A percentile compares a stretch with the other conserved stretches of the same genome.
phyloP scores from a whole-genome alignment of 2,888 invertebrate genomes.

The Hydroisotoma schaefferi region DNA sequence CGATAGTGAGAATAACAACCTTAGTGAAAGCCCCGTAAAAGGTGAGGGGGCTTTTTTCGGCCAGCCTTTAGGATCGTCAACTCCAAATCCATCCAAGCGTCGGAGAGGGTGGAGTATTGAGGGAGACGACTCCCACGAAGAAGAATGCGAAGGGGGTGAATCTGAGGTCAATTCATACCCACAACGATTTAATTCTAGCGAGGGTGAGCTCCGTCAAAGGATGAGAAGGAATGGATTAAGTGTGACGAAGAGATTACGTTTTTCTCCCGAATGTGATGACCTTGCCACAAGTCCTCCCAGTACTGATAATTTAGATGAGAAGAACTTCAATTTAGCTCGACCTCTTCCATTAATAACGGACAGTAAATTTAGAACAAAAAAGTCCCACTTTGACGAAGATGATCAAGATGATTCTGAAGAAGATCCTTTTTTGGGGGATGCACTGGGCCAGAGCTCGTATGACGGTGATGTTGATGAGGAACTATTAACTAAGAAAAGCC shows the following conservation, averaged over 20 bases:
- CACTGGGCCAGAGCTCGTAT: conserved; percentile 30
- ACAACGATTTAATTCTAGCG: conserved; percentile 4
- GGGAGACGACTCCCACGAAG: conserved; percentile 33
- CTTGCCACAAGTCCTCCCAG: conserved; percentile 14
- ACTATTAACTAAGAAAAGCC: conserved; percentile 18
- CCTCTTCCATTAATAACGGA: not conserved
- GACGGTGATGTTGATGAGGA: conserved; percentile 17
- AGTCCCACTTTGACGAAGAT: conserved; percentile 30
- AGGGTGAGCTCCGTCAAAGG: conserved; percentile 24
- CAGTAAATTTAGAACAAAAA: conserved; percentile 32
- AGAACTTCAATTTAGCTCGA: not conserved
- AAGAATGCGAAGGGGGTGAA: conserved; percentile 14
- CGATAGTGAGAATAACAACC: conserved; percentile 7
- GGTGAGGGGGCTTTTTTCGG: not conserved
- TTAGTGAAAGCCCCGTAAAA: conserved; percentile 4
- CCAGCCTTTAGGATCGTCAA: conserved; percentile 14
- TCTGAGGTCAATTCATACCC: not conserved
- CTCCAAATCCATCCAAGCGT: conserved; percentile 25
- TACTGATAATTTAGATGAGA: conserved; percentile 15
- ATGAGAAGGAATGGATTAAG: conserved; percentile 22
- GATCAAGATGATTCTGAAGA: conserved; percentile 29
- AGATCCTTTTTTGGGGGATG: conserved; percentile 45
- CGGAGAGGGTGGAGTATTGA: conserved; percentile 41
- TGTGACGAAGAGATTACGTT: conserved; percentile 35
- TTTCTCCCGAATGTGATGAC: conserved; percentile 19